phyloP scores from a whole-genome alignment of 2,888 invertebrate species.

The Nomada goodeniana region DNA sequence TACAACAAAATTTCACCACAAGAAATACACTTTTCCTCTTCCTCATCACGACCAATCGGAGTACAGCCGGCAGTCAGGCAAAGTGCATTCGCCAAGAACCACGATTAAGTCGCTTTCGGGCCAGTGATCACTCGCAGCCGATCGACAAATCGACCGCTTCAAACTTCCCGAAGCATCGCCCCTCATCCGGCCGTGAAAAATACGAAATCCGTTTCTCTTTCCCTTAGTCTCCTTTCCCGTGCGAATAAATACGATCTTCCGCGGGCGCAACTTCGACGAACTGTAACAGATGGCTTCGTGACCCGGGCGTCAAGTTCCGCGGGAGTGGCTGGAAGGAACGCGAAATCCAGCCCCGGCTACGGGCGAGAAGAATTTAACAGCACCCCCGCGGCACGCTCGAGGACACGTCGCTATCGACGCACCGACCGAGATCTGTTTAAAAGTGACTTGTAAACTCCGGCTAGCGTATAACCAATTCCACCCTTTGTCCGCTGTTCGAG shows the following conservation, averaged over 20 bases:
- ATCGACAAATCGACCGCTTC: constrained; percentile 20
- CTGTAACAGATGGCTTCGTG: constrained; percentile 74
- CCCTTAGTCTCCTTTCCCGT: constrained; percentile 26
- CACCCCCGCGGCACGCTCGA: constrained; percentile 40
- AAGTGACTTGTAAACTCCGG: constrained; percentile 37
- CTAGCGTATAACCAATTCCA: constrained; percentile 26
- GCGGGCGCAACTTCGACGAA: constrained; percentile 66
- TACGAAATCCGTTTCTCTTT: constrained; percentile 25
- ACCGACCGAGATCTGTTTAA: constrained; percentile 37
- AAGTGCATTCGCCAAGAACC: background rate
- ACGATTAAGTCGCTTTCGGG: background rate
- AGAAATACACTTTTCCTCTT: too few species aligned
- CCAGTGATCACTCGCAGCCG: background rate
- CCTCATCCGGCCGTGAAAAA: constrained; percentile 45
- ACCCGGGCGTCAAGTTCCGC: constrained; percentile 68
- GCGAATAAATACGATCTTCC: constrained; percentile 70
- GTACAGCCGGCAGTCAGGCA: background rate
- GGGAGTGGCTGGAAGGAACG: constrained; percentile 34
- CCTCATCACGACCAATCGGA: too few species aligned
- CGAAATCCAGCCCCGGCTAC: constrained; percentile 52
- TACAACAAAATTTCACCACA: too few species aligned
- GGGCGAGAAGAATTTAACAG: constrained; percentile 65
- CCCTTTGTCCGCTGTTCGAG: constrained; percentile 17
- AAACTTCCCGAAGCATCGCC: constrained; percentile 25
- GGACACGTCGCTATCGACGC: constrained; percentile 35